Conservation (phyloP, 2,113 vertebrate genomes). For the Camelus bactrianus region DNA sequence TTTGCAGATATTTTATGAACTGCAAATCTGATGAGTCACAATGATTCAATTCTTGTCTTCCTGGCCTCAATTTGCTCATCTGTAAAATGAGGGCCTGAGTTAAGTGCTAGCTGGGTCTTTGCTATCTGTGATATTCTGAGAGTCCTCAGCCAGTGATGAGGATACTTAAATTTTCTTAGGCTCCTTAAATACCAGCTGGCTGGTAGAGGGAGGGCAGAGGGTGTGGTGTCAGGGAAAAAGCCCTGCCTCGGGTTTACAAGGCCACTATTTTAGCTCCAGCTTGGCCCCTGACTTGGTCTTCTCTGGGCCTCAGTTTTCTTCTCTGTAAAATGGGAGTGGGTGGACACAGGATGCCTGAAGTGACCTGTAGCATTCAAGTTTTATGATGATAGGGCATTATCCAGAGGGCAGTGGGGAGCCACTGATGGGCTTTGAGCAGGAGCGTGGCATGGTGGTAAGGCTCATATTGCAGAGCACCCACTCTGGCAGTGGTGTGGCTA, state of each 20-base stretch:
- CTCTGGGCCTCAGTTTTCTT: constrained; percentile 7
- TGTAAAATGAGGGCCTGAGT: background rate
- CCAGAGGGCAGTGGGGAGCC: background rate
- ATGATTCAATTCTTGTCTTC: background rate
- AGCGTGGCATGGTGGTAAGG: background rate
- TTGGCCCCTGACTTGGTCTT: background rate
- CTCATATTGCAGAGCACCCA: background rate
- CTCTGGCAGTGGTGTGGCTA: background rate
- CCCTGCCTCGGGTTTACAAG: background rate
- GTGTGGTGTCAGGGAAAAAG: background rate
- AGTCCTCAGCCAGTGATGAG: background rate
- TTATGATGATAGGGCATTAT: background rate
- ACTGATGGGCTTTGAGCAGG: background rate
- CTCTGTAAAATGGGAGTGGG: background rate
- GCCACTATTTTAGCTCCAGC: background rate
- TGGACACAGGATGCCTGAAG: background rate
- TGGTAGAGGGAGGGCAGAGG: background rate
- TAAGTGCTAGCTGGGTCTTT: background rate
- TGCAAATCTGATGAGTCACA: background rate
- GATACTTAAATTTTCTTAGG: background rate
- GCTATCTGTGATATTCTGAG: background rate
- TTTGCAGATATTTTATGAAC: background rate
- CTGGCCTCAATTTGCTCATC: background rate
- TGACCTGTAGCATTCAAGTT: background rate
- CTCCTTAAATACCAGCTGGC: background rate